Evolutionary conservation across 2,797 vertebrate genomes (phyloP).

Genomic region (Danio albolineatus): DNA sequence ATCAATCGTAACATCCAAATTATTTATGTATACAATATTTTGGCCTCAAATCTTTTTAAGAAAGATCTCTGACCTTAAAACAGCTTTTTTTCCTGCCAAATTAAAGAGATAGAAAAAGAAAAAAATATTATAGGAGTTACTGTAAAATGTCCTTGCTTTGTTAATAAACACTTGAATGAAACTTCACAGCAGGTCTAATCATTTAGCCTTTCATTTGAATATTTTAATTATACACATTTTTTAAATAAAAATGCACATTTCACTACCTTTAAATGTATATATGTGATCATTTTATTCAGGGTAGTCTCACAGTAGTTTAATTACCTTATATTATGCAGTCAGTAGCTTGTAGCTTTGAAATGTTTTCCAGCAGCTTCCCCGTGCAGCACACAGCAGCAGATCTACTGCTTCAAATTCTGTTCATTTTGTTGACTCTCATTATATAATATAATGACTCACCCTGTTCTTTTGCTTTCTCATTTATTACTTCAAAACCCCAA

Average conservation of each 20-base stretch:
- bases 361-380: neutral
- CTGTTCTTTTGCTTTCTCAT: neutral
- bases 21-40: too few relatives aligned
- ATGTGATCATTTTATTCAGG: neutral
- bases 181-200: too few relatives aligned
- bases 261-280: neutral
- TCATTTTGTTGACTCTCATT: neutral
- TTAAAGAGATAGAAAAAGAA: too few relatives aligned
- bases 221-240: too few relatives aligned
- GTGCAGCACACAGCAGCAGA: neutral
- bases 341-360: neutral
- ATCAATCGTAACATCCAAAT: too few relatives aligned
- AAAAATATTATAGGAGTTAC: too few relatives aligned
- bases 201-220: too few relatives aligned
- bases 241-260: neutral
- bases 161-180: too few relatives aligned
- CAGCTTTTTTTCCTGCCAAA: too few relatives aligned
- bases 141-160: too few relatives aligned
- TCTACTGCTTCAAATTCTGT: constrained; percentile 6
- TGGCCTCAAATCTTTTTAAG: too few relatives aligned
- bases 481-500: constrained; percentile 12
- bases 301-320: neutral
- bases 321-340: neutral
- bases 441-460: constrained; percentile 10
- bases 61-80: too few relatives aligned